Evolutionary conservation across 2,888 invertebrate genomes (phyloP).

Genomic region (Arge pagana): DNA sequence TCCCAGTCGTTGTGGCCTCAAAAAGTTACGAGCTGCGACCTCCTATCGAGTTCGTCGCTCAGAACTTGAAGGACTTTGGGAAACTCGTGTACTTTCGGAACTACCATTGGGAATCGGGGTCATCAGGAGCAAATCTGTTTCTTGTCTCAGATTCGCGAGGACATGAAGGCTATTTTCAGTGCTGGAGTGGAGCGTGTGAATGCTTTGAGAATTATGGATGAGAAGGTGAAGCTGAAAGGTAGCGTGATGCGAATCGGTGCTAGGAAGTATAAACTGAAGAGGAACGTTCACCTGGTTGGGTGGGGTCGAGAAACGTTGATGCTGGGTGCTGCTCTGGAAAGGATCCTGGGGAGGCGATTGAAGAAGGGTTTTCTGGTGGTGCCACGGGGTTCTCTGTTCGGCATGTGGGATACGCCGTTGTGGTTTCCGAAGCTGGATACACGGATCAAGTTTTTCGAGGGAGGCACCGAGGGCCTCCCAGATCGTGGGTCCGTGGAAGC

Average conservation of each 20-base stretch:
- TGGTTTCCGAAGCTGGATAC: conserved; percentile 42
- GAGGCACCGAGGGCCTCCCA: conserved; percentile 63
- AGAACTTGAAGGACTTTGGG: no score
- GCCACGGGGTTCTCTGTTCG: conserved; percentile 56
- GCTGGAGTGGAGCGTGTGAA: conserved; percentile 39
- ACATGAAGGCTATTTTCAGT: conserved; percentile 38
- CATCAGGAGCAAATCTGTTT: background rate
- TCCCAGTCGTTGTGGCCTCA: no score
- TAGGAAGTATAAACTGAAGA: conserved; percentile 40
- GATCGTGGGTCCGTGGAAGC: conserved; percentile 61
- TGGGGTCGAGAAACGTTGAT: conserved; percentile 67
- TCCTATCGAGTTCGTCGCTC: no score
- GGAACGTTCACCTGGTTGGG: conserved; percentile 56
- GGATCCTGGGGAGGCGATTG: conserved; percentile 58
- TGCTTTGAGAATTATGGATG: conserved; percentile 35
- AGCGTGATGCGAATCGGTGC: conserved; percentile 35
- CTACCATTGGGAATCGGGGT: no score
- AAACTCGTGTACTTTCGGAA: no score
- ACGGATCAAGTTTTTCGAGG: conserved; percentile 59
- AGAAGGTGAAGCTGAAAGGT: conserved; percentile 42
- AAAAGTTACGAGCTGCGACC: no score
- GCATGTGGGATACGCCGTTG: conserved; percentile 40
- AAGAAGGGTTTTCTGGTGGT: conserved; percentile 62
- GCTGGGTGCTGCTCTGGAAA: conserved; percentile 62
- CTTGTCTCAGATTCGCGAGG: conserved; percentile 38